These are phyloP conservation scores for Varecia variegata DNA, from an alignment of 2,797 vertebrate genomes.

Conservation along the genomic window DNA sequence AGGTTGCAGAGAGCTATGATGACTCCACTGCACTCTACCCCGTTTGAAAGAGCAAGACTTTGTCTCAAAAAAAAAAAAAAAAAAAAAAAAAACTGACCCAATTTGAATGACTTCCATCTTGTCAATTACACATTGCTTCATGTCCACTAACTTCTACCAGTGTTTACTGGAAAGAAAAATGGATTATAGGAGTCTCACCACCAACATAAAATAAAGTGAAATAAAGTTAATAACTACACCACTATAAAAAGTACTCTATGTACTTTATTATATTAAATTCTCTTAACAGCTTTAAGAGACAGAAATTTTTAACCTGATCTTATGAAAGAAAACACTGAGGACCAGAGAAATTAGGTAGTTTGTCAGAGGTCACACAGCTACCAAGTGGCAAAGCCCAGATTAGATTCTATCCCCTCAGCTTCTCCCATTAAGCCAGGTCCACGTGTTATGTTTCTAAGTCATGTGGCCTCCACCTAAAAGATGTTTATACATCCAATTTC, in stretches of 20 bases:
- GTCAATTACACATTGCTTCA: neutral
- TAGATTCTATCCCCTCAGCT: neutral
- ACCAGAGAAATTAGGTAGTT: neutral
- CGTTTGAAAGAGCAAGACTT: no score
- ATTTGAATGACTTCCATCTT: neutral
- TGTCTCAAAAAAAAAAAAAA: no score
- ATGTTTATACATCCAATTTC: neutral
- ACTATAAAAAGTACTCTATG: neutral
- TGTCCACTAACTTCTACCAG: neutral
- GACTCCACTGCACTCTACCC: no score
- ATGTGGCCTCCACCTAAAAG: neutral
- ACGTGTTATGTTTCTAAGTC: neutral
- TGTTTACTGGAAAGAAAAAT: neutral
- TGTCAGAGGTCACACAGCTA: neutral
- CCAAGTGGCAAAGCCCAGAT: neutral
- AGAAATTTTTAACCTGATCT: neutral
- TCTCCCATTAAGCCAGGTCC: neutral
- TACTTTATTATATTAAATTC: neutral
- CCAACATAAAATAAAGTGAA: neutral
- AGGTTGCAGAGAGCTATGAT: no score
- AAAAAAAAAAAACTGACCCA: neutral
- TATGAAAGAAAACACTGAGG: neutral
- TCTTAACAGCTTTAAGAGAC: neutral
- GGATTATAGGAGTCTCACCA: neutral
- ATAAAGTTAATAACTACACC: neutral